Base-by-base conservation (phyloP, 2,113 vertebrate species). In the Muntiacus muntjak region DNA sequence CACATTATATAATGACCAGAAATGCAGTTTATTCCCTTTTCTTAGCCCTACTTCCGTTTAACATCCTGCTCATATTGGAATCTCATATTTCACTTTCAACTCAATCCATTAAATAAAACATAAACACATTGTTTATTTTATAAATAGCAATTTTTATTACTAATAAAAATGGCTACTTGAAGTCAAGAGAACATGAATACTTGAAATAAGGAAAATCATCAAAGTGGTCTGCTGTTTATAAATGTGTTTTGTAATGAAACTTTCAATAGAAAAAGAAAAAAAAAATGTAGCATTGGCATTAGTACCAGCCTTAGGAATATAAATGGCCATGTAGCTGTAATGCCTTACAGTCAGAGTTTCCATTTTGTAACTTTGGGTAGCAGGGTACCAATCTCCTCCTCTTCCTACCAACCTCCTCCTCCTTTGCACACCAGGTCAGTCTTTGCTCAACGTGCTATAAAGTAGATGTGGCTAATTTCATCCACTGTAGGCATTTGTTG, bases 141-240 rank as follows among this genome's bases (percentile, higher is more conserved):
- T 33, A 23, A 86, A 87, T 60, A 96, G n/a, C 84, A 76, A 74
- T 17, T 40, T 79, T 81, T 93, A 33, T 64, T 87, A 64, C 6
- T 88, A 91, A 58, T 57, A 91, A 82, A 93, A 87, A 64, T 76
- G 81, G 43, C 28, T 95, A 4, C 30, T 62, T n/a, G 55, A 89
- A 97, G 47, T 92, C 11, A 89, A 85, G 58, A 76, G 92, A 90
- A 21, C n/a, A 43, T 19, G 89, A 79, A 79, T 50, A 74, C 8
- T 90, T 91, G 25, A 36, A 94, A 79, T 81, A 84, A 95, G 11
- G 57, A 81, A 84, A 91, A 52, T 95, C 12, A 89, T 91, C 87
- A 85, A 54, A 85, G 26, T 60, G 33, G 21, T 89, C 57, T n/a
- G 55, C 16, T 94, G 8, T 54, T 88, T 83, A 45, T 47, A 60